Base-by-base conservation (phyloP, 2,888 invertebrate genomes). In the Erebia aethiops region DNA sequence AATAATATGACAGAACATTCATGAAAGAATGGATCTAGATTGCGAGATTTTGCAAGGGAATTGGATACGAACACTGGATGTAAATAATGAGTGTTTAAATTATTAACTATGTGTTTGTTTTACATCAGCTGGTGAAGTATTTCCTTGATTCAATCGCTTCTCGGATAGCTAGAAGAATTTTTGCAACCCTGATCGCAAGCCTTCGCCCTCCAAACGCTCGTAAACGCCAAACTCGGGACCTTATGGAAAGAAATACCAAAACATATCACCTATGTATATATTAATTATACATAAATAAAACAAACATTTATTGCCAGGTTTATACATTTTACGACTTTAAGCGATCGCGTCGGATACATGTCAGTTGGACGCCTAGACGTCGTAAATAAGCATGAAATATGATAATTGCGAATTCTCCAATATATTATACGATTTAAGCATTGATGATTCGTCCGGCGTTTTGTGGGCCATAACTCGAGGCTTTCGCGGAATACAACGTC, bases 361-460 rank as follows among this genome's bases (percentile, higher is more conserved):
- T 90, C 91, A 83, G 87, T 83, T 85, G 85, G 84, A 77, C 83
- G 87, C 90, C 91, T 93, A 93, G 92, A 88, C 89, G 84, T 92
- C 93, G 92, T 93, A 93, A 93, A 93, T 89, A 90, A 85, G 85
- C 89, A 90, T 92, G 92, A 93, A 92, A 91, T 93, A 93, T 93
- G 92, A 92, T 93, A 92, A 93, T 93, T 93, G 92, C 92, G 82
- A 92, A 92, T 92, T 92, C 92, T 92, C 89, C 89, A 91, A 92
- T 92, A 92, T 92, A 92, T 92, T 91, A 26, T 26, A 91, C 91
- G 90, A 91, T 92, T 92, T 90, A 87, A 91, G 88, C 91, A 92
- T 92, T 92, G 92, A 92, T 89, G 92, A 92, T 91, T 87, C 89
- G 84, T 79, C 84, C 87, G 92, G 90, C 90, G 91, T 90, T 92